Evolutionary conservation across 2,888 invertebrate species (phyloP), one percentile per base, ranked within the genome.

Genomic region (Agriopis aurantiaria): DNA sequence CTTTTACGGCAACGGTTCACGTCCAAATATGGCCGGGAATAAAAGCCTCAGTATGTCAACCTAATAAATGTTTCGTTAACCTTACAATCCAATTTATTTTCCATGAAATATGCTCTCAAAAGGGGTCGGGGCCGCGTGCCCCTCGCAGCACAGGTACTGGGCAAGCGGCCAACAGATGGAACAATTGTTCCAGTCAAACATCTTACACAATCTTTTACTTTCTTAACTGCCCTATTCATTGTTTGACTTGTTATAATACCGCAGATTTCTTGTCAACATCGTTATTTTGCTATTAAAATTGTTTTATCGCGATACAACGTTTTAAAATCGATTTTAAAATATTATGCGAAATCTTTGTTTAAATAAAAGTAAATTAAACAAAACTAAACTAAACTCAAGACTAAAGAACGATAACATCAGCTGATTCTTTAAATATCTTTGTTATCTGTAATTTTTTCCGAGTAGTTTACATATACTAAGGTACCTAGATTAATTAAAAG

Each of bases 81-180:
- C 73, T 74, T 74, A 78, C 69, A 73, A 71, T 74, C 59, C 68
- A 68, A 69, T 71, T 77, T 80, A 76, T 83, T 78, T 81, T 74
- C 69, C 56, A 74, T 79, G 76, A 78, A 79, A 80, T 79, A 75
- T 72, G 75, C 74, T 74, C 63, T 67, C 67, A 65, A 85, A 85
- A 80, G 81, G 81, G 82, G 80, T 81, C 82, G 82, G 77, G 85
- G 85, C 83, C 82, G 80, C 75, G 71, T 70, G 74, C 76, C 76
- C 71, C 80, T 76, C 76, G 72, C 73, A 76, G 75, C 69, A 65
- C 84, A 85, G 86, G 85, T 85, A 86, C 85, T 89, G 87, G 92
- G 92, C 92, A 85, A 74, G 69, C 72, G 72, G 91, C 92, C 92
- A 92, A 89, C 90, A 91, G 89, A 91, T 90, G 91, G 85, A 80